Percentiles rank a stretch among this genome's conserved stretches.
These are phyloP conservation scores for Clarias macrocephalus DNA, from an alignment of 2,113 vertebrate genomes.

Conservation along the genomic window DNA sequence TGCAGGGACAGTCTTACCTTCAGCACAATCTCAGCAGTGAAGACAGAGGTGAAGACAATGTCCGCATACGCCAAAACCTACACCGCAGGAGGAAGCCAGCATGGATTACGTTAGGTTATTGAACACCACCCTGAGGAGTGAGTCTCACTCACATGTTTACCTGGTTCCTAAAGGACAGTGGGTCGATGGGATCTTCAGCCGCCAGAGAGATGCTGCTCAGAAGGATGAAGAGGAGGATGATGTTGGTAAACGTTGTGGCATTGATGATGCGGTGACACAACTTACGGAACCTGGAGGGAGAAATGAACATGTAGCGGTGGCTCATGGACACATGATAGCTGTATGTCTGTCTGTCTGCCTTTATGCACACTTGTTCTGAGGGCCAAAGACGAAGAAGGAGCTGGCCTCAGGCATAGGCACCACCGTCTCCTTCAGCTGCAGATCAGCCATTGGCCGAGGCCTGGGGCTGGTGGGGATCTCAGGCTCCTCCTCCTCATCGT, in stretches of 20 bases:
- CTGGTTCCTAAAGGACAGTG: slow-evolving; percentile 86
- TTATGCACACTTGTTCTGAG: slow-evolving; percentile 85
- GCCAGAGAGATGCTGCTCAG: slow-evolving; percentile 89
- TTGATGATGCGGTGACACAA: slow-evolving; percentile 90
- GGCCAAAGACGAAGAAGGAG: slow-evolving; percentile 92
- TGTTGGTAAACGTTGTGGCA: slow-evolving; percentile 94
- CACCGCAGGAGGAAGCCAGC: neutral
- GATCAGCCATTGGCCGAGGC: slow-evolving; percentile 87
- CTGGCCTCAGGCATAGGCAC: slow-evolving; percentile 93
- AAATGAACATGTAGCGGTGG: neutral
- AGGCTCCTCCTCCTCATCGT: slow-evolving; percentile 92
- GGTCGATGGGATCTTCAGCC: slow-evolving; percentile 89
- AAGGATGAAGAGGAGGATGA: slow-evolving; percentile 95
- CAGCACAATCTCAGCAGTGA: slow-evolving; percentile 89
- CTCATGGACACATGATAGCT: neutral
- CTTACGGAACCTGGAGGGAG: slow-evolving; percentile 78
- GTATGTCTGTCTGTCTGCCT: neutral
- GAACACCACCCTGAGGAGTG: neutral
- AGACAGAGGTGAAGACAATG: slow-evolving; percentile 87
- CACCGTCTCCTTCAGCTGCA: slow-evolving; percentile 90
- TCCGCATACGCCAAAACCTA: slow-evolving; percentile 89
- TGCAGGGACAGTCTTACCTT: slow-evolving; percentile 74
- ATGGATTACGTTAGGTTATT: neutral
- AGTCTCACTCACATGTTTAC: slow-evolving; percentile 59
- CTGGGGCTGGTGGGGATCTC: slow-evolving; percentile 88